Percentiles rank a stretch among this genome's conserved stretches.
phyloP scores from a whole-genome alignment of 2,797 vertebrate species.

The Onychomys torridus region DNA sequence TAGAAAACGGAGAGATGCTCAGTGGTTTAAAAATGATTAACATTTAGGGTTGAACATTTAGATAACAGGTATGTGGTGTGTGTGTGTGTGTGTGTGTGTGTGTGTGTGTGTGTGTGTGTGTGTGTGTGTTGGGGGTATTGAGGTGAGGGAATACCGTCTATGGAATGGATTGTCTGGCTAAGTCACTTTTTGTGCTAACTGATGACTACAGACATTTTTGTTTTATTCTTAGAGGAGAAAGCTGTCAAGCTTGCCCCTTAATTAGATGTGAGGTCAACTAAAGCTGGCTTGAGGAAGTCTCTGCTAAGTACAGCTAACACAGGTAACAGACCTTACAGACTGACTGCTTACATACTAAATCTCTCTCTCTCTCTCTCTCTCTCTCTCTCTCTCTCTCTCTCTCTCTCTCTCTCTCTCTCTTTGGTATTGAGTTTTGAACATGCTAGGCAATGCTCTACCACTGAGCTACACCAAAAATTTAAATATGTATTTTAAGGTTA shows the following conservation, averaged over 20 bases:
- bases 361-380: background rate
- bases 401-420: background rate
- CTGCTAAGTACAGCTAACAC: background rate
- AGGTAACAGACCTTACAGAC: background rate
- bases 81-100: background rate
- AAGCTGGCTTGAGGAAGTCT: background rate
- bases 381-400: background rate
- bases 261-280: background rate
- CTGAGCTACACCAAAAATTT: background rate
- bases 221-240: background rate
- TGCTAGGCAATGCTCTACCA: background rate
- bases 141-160: background rate
- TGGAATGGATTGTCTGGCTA: background rate
- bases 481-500: background rate
- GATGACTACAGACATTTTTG: background rate
- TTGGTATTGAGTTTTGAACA: background rate
- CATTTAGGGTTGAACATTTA: background rate
- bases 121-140: background rate
- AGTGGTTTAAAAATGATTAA: slow-evolving; percentile 25
- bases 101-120: background rate
- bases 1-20: background rate
- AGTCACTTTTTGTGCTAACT: background rate
- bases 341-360: background rate
- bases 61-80: background rate
- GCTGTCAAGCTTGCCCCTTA: background rate